Evolutionary conservation across 2,113 vertebrate genomes (phyloP), one percentile per base, ranked within the genome.

Genomic region (Melanerpes aurifrons): DNA sequence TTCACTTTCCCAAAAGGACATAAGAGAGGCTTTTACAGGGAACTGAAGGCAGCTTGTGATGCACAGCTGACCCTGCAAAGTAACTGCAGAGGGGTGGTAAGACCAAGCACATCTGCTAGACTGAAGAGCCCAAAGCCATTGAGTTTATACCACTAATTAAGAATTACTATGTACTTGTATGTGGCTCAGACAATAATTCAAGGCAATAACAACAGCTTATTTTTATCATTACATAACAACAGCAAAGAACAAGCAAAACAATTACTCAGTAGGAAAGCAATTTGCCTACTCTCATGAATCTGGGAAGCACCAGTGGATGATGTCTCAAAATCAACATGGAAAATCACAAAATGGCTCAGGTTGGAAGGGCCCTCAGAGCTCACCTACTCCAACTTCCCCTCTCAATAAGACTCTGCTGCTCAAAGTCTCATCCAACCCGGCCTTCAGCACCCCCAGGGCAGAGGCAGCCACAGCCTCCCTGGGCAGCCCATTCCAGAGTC

Each of bases 1-100:
- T 80, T 95, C 50, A 74, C 69, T 86, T 92, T 89, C 89, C 79
- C 63, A 10, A 87, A 79, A 82, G 63, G 82, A 91, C 54, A 47
- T 74, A 93, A 95, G 37, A 92, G 78, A 80, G 82, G 62, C 3
- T 78, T 92, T 79, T 75, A 48, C 43, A 76, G 35, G 73, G 15
- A 76, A 32, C 26, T 4, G 31, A 76, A 93, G 66, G 19, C 10
- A 58, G 18, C 63, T 54, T 54, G 73, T 31, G 83, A 62, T 10
- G 57, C 85, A 29, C 9, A 40, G 31, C 5, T 32, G 32, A 73
- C 35, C 12, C 4, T 25, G 57, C 91, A 86, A 92, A 94, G 48
- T 32, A 95, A 76, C 68, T 66, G 56, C 7, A 3, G 85, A 70
- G 45, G 16, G 32, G 32, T 45, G 32, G 25, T 54, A 75, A 82